These are phyloP conservation scores for Hydrozoanthus tunicans DNA, from an alignment of 64 coral and sea anemone genomes.

Conservation along the genomic window DNA sequence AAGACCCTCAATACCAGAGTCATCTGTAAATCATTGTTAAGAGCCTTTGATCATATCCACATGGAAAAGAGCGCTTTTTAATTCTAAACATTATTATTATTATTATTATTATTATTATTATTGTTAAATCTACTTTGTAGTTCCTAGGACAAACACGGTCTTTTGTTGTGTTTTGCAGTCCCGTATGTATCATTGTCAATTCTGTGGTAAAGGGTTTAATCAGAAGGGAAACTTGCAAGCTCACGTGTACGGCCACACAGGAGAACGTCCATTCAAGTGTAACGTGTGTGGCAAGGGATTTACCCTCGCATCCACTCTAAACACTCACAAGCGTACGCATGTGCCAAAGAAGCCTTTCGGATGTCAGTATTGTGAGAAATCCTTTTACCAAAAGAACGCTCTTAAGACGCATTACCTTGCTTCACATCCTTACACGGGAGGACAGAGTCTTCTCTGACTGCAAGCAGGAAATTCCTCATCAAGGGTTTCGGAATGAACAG, in stretches of 20 bases:
- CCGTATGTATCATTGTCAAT: slow-evolving; percentile 55
- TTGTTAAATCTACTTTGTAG: too few relatives aligned
- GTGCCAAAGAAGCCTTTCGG: slow-evolving; percentile 49
- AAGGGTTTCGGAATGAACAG: too few relatives aligned
- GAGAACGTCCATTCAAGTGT: slow-evolving; percentile 41
- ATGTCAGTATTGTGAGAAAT: slow-evolving; percentile 41
- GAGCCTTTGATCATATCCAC: too few relatives aligned
- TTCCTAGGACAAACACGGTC: neutral
- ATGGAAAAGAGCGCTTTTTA: too few relatives aligned
- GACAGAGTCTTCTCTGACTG: slow-evolving; percentile 14
- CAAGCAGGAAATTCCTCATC: too few relatives aligned
- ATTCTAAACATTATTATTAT: too few relatives aligned
- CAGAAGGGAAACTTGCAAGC: slow-evolving; percentile 48
- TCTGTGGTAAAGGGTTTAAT: slow-evolving; percentile 52
- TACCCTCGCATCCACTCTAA: slow-evolving; percentile 40
- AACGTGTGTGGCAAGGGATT: slow-evolving; percentile 42
- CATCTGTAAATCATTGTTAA: too few relatives aligned
- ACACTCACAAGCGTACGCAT: slow-evolving; percentile 58
- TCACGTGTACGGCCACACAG: slow-evolving; percentile 47
- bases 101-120: too few relatives aligned
- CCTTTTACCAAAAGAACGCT: slow-evolving; percentile 51
- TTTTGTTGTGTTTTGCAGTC: neutral
- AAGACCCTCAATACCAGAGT: too few relatives aligned
- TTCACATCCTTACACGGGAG: slow-evolving; percentile 45
- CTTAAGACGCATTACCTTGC: slow-evolving; percentile 44